These are phyloP conservation scores for Hetaerina titia DNA, from an alignment of 2,888 invertebrate genomes.

Conservation along the genomic window DNA sequence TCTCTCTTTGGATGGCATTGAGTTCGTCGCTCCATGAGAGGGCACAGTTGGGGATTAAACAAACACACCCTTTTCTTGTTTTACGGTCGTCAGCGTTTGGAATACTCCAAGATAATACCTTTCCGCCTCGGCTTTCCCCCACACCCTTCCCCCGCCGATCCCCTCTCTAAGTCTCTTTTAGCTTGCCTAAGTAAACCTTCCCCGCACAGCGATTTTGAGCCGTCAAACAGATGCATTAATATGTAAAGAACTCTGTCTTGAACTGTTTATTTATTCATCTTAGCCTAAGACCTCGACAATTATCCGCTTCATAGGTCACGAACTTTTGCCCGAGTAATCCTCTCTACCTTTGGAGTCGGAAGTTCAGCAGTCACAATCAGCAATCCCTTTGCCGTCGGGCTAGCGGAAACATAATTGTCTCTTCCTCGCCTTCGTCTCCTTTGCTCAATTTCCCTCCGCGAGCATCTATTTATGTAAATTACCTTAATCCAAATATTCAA, in stretches of 20 bases:
- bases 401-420: neutral
- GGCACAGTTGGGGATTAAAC: neutral
- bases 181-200: neutral
- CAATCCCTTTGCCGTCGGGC: neutral
- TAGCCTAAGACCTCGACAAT: neutral
- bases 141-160: neutral
- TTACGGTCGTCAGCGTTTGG: neutral
- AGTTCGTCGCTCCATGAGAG: neutral
- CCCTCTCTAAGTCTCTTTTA: neutral
- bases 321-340: neutral
- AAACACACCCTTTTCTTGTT: neutral
- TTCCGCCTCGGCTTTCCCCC: neutral
- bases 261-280: conserved; percentile 31
- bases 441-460: neutral
- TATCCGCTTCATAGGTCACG: neutral
- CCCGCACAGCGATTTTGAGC: neutral
- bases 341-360: neutral
- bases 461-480: neutral
- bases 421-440: neutral
- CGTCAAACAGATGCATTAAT: neutral
- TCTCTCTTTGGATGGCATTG: neutral
- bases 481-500: too few relatives aligned
- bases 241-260: neutral
- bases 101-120: neutral
- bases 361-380: neutral